Evolutionary conservation across 2,113 vertebrate species (phyloP).

Genomic region (Vimba vimba): DNA sequence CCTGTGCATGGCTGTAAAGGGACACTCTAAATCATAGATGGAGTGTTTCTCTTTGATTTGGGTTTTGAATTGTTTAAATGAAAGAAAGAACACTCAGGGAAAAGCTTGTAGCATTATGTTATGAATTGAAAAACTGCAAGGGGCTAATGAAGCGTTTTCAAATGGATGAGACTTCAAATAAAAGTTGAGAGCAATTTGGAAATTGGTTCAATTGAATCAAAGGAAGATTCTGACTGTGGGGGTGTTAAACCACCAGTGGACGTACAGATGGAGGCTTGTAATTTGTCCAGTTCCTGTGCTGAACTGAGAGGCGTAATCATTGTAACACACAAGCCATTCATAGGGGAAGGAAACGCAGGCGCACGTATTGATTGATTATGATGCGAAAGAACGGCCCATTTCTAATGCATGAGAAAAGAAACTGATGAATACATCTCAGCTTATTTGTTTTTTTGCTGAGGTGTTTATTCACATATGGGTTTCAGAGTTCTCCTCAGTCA

Average conservation of each 20-base stretch:
- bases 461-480: neutral
- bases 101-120: neutral
- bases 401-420: conserved; percentile 16
- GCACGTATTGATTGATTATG: conserved; percentile 21
- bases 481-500: neutral
- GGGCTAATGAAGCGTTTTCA: neutral
- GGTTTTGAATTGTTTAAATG: conserved; percentile 45
- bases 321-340: conserved; percentile 7
- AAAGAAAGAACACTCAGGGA: conserved; percentile 46
- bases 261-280: conserved; percentile 39
- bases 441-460: neutral
- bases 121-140: neutral
- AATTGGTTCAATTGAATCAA: conserved; percentile 32
- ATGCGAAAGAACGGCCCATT: neutral
- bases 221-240: neutral
- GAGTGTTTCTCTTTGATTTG: conserved; percentile 46
- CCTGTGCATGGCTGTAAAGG: neutral
- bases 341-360: neutral
- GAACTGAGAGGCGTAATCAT: conserved; percentile 39
- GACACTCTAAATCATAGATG: conserved; percentile 54
- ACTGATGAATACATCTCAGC: neutral
- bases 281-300: conserved; percentile 33
- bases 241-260: neutral
- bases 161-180: neutral
- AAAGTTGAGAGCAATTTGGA: conserved; percentile 2